Conservation (phyloP, 1,140 invertebrate genomes). For the Tetraneura akinire region DNA sequence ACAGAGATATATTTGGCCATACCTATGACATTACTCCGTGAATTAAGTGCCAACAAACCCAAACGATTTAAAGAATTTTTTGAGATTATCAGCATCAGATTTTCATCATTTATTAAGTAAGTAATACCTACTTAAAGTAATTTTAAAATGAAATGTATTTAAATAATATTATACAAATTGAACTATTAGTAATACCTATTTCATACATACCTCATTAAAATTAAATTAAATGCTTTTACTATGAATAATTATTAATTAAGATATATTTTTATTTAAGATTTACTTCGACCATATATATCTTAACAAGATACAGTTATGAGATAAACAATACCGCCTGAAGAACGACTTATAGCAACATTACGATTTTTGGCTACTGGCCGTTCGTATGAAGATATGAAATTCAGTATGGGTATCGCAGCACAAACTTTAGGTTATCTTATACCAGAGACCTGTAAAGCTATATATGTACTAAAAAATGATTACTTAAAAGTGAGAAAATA, state of each 20-base stretch:
- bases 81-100: too few species aligned
- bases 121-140: too few species aligned
- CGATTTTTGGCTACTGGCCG: slow-evolving; percentile 58
- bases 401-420: slow-evolving; percentile 55
- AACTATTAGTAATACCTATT: too few species aligned
- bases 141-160: too few species aligned
- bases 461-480: slow-evolving; percentile 44
- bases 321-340: slow-evolving; percentile 57
- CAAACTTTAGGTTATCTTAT: slow-evolving; percentile 54
- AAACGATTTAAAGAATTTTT: too few species aligned
- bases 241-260: slow-evolving; percentile 44
- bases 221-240: too few species aligned
- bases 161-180: too few species aligned
- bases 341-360: slow-evolving; percentile 58
- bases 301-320: slow-evolving; percentile 58
- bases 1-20: too few species aligned
- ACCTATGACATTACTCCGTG: too few species aligned
- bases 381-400: slow-evolving; percentile 58
- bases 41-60: too few species aligned
- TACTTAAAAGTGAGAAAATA: slow-evolving; percentile 4
- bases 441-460: slow-evolving; percentile 55
- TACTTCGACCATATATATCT: slow-evolving; percentile 55
- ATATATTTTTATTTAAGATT: slow-evolving; percentile 54
- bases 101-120: too few species aligned
- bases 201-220: too few species aligned